Conservation (phyloP, 1,140 invertebrate species). For the Acromyrmex echinatior region DNA sequence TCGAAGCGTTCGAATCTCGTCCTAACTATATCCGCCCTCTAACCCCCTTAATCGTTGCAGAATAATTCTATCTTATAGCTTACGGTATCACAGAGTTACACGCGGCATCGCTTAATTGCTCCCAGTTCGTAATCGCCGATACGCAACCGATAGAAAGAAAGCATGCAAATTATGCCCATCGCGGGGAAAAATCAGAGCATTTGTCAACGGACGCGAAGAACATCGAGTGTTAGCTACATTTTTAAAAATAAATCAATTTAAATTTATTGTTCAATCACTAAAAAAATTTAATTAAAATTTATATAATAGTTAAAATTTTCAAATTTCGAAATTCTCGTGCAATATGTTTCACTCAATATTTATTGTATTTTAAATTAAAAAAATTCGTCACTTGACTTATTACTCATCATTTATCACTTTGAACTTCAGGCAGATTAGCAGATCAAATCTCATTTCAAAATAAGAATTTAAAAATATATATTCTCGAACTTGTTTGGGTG, state of each 20-base stretch:
- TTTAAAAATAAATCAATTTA: slow-evolving; percentile 13
- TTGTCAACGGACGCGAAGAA: slow-evolving; percentile 56
- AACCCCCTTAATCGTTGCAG: slow-evolving; percentile 76
- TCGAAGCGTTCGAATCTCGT: slow-evolving; percentile 67
- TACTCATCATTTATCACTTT: background rate
- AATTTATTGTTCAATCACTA: background rate
- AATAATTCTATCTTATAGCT: slow-evolving; percentile 85
- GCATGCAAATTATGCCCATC: slow-evolving; percentile 44
- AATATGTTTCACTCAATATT: background rate
- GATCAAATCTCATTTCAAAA: too few relatives aligned
- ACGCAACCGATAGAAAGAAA: slow-evolving; percentile 68
- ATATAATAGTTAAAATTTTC: background rate
- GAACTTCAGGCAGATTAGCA: too few relatives aligned
- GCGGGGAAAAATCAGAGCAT: slow-evolving; percentile 16
- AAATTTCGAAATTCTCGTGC: background rate
- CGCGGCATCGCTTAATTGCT: slow-evolving; percentile 82
- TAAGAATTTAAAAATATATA: too few relatives aligned
- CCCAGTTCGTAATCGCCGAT: slow-evolving; percentile 74
- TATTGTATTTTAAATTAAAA: background rate
- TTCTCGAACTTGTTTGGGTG: too few relatives aligned
- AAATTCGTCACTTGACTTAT: background rate
- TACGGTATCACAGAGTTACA: slow-evolving; percentile 86
- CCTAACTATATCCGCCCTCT: slow-evolving; percentile 54
- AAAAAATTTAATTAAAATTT: background rate
- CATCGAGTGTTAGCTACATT: slow-evolving; percentile 39